Conservation (phyloP, 2,888 invertebrate species). For the Steromphala cineraria region DNA sequence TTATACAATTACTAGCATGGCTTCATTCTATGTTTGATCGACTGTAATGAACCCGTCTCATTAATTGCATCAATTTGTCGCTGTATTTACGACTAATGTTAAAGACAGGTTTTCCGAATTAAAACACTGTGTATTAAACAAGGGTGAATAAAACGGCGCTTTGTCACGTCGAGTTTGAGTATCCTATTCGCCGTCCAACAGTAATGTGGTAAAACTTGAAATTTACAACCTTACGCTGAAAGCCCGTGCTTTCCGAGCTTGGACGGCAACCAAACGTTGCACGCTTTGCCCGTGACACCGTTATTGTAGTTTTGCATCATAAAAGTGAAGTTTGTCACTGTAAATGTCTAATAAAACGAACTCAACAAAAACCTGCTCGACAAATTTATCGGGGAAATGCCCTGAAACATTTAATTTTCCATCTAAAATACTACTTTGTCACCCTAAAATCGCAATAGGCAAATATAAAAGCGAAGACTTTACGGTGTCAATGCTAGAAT, state of each 20-base stretch:
- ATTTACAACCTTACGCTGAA: too few species aligned
- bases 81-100: too few species aligned
- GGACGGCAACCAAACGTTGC: neutral
- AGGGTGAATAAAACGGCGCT: too few species aligned
- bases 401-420: slow-evolving; percentile 8
- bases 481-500: neutral
- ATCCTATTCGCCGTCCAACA: too few species aligned
- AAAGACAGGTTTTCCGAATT: too few species aligned
- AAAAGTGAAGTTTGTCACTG: neutral
- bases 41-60: neutral
- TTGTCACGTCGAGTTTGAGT: too few species aligned
- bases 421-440: slow-evolving; percentile 6
- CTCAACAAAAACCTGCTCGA: neutral
- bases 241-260: neutral
- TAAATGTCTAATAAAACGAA: neutral
- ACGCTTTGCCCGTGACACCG: neutral
- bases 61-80: too few species aligned
- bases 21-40: neutral
- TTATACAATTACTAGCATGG: neutral
- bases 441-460: slow-evolving; percentile 8
- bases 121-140: too few species aligned
- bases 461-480: neutral
- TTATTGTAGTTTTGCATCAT: neutral
- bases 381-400: neutral
- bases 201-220: too few species aligned